Conservation (phyloP, 2,113 vertebrate genomes). For the Nettapus auritus region DNA sequence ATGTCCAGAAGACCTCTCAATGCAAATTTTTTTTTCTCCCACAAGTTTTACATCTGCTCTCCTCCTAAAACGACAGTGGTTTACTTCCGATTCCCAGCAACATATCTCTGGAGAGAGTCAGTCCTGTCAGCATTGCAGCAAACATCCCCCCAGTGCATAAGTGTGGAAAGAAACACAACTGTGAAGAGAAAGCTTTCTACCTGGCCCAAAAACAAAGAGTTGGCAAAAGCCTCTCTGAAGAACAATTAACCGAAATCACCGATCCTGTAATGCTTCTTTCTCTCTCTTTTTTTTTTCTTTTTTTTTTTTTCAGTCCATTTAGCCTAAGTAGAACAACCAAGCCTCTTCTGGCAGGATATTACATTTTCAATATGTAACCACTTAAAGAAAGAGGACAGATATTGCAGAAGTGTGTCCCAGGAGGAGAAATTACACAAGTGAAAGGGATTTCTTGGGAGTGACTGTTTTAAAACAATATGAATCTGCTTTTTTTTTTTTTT, state of each 20-base stretch:
- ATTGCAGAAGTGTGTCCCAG: constrained; percentile 3
- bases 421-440: constrained; percentile 21
- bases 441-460: constrained; percentile 5
- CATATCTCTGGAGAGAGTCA: neutral
- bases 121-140: neutral
- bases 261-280: neutral
- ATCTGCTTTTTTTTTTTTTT: neutral
- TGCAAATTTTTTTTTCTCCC: no score
- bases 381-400: constrained; percentile 44
- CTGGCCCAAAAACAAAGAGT: neutral
- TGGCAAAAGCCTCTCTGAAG: neutral
- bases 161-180: neutral
- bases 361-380: constrained; percentile 19
- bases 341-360: constrained; percentile 26
- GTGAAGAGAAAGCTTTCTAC: neutral
- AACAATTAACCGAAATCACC: constrained; percentile 19
- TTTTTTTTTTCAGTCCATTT: constrained; percentile 5
- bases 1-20: fast-evolving
- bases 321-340: constrained; percentile 36
- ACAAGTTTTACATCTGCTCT: neutral
- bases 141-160: neutral
- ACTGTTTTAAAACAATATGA: neutral
- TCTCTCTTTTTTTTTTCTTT: neutral
- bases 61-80: neutral
- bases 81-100: neutral